phyloP scores from a whole-genome alignment of 2,888 invertebrate species.

The Plebejus melissa region DNA sequence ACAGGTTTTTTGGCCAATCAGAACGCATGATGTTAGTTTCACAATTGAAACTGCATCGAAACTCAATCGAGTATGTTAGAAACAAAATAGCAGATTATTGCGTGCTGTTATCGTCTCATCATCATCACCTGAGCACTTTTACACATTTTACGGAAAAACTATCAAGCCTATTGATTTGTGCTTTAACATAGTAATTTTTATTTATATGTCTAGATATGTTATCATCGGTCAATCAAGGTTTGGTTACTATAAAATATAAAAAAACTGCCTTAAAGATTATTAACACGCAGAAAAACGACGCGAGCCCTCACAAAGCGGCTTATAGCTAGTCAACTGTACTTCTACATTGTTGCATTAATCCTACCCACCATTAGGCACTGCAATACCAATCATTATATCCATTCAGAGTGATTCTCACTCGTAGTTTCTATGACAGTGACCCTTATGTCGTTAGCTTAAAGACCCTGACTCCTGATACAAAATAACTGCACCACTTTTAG shows the following conservation, averaged over 20 bases:
- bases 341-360: constrained; percentile 41
- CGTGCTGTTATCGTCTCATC: background rate
- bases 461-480: background rate
- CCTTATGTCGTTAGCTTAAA: background rate
- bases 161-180: too few species aligned
- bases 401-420: background rate
- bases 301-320: too few species aligned
- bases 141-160: too few species aligned
- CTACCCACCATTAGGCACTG: constrained; percentile 42
- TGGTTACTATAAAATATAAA: too few species aligned
- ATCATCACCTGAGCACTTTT: too few species aligned
- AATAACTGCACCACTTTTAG: constrained; percentile 6
- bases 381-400: constrained; percentile 39
- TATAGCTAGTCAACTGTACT: background rate
- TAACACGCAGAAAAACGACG: too few species aligned
- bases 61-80: too few species aligned
- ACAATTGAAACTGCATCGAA: background rate
- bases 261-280: too few species aligned
- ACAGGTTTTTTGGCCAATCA: background rate
- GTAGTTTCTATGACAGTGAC: background rate
- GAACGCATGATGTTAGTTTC: background rate
- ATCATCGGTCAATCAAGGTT: too few species aligned
- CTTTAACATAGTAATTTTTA: too few species aligned
- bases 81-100: background rate
- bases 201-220: too few species aligned